phyloP scores from a whole-genome alignment of 2,797 vertebrate genomes.

The Semotilus atromaculatus region DNA sequence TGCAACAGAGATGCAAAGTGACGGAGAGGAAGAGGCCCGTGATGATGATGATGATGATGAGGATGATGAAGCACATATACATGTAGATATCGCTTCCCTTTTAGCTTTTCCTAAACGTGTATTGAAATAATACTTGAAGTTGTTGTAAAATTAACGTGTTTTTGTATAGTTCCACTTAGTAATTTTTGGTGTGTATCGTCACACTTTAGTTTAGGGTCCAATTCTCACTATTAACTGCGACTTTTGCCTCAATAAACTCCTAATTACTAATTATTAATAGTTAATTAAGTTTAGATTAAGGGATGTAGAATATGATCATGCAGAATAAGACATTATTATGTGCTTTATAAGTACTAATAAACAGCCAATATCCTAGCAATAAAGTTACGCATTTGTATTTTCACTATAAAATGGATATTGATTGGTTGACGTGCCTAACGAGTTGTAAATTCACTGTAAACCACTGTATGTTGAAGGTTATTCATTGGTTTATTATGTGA shows the following conservation, averaged over 20 bases:
- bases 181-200: no score
- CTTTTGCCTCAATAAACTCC: no score
- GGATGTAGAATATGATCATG: no score
- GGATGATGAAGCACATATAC: constrained; percentile 84
- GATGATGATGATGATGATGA: constrained; percentile 83
- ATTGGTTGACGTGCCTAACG: not conserved
- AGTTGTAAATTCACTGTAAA: no score
- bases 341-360: no score
- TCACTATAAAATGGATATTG: not conserved
- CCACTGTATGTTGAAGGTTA: not conserved
- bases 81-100: constrained; percentile 80
- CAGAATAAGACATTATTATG: no score
- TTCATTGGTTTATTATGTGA: not conserved
- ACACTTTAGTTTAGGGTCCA: no score
- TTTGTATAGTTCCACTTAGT: no score
- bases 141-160: not conserved
- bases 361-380: no score
- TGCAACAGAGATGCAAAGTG: constrained; percentile 82
- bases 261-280: no score
- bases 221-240: no score
- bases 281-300: no score
- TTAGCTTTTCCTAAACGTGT: not conserved
- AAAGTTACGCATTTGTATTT: not conserved
- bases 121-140: not conserved
- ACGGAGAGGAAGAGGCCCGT: constrained; percentile 75